Evolutionary conservation across 1,140 invertebrate genomes (phyloP).

Genomic region (Tetramorium simillimum): DNA sequence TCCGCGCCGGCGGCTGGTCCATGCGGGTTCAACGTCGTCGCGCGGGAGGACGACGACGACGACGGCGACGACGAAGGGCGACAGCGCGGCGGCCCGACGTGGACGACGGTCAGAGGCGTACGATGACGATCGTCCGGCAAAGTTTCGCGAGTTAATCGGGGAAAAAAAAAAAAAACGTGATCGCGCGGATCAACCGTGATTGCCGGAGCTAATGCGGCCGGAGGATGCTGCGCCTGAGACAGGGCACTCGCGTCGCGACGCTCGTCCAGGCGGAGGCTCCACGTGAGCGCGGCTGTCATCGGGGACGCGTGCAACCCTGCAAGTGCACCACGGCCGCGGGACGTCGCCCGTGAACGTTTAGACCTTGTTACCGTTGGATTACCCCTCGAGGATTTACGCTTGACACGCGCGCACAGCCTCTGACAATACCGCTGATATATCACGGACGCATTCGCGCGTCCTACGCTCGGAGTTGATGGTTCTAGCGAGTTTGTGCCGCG

Average conservation of each 20-base stretch:
- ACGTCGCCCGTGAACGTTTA: constrained; percentile 31
- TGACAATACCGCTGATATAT: constrained; percentile 3
- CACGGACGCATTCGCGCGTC: not conserved
- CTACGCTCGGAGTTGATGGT: not conserved
- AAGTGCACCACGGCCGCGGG: not conserved
- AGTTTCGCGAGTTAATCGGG: not conserved
- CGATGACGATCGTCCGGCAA: not conserved
- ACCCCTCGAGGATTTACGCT: constrained; percentile 29
- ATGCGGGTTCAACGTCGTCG: constrained; percentile 72
- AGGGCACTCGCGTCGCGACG: constrained; percentile 26
- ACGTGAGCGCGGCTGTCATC: constrained; percentile 57
- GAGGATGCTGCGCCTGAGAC: constrained; percentile 52
- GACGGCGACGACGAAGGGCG: constrained; percentile 1
- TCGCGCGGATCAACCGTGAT: not conserved
- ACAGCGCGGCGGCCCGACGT: not conserved
- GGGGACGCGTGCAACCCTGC: constrained; percentile 30
- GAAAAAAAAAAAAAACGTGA: no score
- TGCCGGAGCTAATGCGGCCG: not conserved
- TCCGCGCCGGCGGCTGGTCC: constrained; percentile 67
- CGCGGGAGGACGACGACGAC: constrained; percentile 58
- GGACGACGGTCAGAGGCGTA: not conserved
- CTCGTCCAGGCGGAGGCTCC: constrained; percentile 44
- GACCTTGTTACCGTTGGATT: constrained; percentile 15
- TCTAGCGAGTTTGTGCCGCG: not conserved
- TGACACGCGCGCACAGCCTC: not conserved